These are phyloP conservation scores for Leucopsar rothschildi DNA, from an alignment of 2,113 vertebrate species.

Conservation along the genomic window DNA sequence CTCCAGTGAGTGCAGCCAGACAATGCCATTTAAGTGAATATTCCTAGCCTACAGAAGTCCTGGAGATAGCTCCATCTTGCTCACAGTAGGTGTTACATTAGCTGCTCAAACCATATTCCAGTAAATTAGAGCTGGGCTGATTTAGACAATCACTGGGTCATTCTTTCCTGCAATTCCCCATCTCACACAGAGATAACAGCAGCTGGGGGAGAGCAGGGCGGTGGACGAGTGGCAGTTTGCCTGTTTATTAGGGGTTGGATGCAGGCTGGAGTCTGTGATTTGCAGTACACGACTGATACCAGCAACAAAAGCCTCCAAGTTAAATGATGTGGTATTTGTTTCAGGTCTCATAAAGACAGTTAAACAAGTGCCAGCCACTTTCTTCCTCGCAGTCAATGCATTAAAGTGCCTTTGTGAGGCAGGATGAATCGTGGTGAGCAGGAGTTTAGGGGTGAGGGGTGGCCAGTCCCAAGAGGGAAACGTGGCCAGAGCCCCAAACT, in stretches of 20 bases:
- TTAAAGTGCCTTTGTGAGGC: background rate
- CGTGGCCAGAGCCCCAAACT: fast-evolving
- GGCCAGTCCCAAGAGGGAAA: background rate
- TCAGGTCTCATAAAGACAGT: slow-evolving; percentile 39
- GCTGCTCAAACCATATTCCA: slow-evolving; percentile 77
- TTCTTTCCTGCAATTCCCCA: slow-evolving; percentile 67
- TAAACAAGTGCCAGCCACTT: slow-evolving; percentile 10
- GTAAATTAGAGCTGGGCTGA: slow-evolving; percentile 78
- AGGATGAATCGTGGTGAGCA: background rate
- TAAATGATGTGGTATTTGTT: slow-evolving; percentile 62
- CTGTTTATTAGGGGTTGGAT: slow-evolving; percentile 67
- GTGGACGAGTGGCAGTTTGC: slow-evolving; percentile 55
- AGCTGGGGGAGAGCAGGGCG: slow-evolving; percentile 52
- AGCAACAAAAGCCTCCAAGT: slow-evolving; percentile 20
- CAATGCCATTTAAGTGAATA: slow-evolving; percentile 63
- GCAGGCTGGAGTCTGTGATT: slow-evolving; percentile 62
- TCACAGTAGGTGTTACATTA: slow-evolving; percentile 76
- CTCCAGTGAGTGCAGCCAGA: slow-evolving; percentile 57
- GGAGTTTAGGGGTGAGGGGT: background rate
- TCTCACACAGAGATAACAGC: slow-evolving; percentile 74
- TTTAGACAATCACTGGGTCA: slow-evolving; percentile 77
- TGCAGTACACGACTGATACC: slow-evolving; percentile 40
- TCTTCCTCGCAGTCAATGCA: background rate
- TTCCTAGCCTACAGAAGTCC: slow-evolving; percentile 63
- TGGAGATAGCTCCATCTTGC: slow-evolving; percentile 71